A percentile compares a stretch with the other conserved stretches of the same genome.
These are phyloP conservation scores for Belgica antarctica DNA, from an alignment of 2,888 invertebrate species.

Conservation along the genomic window DNA sequence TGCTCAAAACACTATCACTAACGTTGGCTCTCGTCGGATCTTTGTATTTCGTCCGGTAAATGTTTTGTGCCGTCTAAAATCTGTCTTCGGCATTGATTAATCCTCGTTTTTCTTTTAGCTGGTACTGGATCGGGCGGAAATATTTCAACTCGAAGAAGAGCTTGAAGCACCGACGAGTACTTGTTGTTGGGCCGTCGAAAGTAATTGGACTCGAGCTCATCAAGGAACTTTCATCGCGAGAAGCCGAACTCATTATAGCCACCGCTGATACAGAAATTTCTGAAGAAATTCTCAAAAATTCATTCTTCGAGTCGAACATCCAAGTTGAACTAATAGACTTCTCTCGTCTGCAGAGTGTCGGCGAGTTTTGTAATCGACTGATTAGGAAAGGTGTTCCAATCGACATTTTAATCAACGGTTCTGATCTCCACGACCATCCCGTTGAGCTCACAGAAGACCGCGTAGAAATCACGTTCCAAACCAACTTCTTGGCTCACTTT, in stretches of 20 bases:
- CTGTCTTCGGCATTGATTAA: not conserved
- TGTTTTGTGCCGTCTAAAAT: not conserved
- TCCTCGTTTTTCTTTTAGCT: constrained; percentile 12
- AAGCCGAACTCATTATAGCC: constrained; percentile 58
- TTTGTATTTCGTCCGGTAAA: constrained; percentile 34
- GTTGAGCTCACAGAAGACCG: constrained; percentile 56
- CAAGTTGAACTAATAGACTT: constrained; percentile 53
- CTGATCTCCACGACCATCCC: constrained; percentile 58
- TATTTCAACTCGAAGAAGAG: constrained; percentile 14
- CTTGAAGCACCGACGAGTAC: constrained; percentile 9
- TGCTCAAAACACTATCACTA: constrained; percentile 34
- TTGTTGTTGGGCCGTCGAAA: constrained; percentile 22
- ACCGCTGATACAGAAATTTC: constrained; percentile 58
- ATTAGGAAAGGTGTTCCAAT: constrained; percentile 49
- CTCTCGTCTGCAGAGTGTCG: constrained; percentile 52
- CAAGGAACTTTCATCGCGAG: constrained; percentile 30
- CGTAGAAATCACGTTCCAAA: constrained; percentile 59
- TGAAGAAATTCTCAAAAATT: constrained; percentile 50
- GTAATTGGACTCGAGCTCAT: constrained; percentile 11
- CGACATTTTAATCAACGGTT: constrained; percentile 58
- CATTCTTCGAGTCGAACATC: constrained; percentile 48
- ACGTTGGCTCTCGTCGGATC: constrained; percentile 23
- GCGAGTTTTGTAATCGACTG: constrained; percentile 51
- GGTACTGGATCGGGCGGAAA: constrained; percentile 34
- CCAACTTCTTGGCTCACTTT: constrained; percentile 58